phyloP scores from a whole-genome alignment of 2,888 invertebrate genomes.

The Galeopsomyia nigrocyanea region DNA sequence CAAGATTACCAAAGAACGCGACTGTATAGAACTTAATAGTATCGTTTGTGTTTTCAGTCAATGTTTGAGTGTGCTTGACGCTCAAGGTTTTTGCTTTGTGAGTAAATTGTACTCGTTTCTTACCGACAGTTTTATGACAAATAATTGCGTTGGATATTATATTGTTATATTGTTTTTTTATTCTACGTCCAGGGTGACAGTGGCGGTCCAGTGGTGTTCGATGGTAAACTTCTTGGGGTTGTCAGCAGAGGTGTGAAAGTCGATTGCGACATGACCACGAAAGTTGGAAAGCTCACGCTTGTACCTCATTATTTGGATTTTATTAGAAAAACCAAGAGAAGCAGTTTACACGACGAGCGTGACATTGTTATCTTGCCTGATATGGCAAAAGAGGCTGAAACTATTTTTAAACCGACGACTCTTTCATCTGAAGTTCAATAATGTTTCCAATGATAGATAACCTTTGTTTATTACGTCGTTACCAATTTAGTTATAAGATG shows the following conservation, averaged over 20 bases:
- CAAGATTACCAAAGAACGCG: not conserved
- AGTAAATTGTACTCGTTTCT: not conserved
- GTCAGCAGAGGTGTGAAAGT: constrained; percentile 10
- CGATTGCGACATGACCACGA: constrained; percentile 6
- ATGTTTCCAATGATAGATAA: not conserved
- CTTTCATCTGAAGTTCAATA: not conserved
- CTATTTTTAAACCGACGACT: not conserved
- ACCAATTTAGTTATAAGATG: constrained; percentile 16
- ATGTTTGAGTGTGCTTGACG: not conserved
- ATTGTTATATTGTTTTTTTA: not conserved
- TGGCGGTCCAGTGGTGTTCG: constrained; percentile 24
- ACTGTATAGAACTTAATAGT: not conserved
- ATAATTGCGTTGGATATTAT: too few relatives aligned
- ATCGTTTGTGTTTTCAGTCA: not conserved
- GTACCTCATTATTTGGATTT: not conserved
- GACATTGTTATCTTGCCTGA: constrained; percentile 1
- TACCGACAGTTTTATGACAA: too few relatives aligned
- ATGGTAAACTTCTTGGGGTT: constrained; percentile 9
- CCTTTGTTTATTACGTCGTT: not conserved
- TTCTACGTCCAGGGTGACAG: constrained; percentile 27
- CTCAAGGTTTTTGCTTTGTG: constrained; percentile 7
- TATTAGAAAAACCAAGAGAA: not conserved
- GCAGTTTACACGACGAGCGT: not conserved
- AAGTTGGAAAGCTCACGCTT: not conserved
- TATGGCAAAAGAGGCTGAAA: too few relatives aligned